These are phyloP conservation scores for Vimba vimba DNA, from an alignment of 2,113 vertebrate species.

Conservation along the genomic window DNA sequence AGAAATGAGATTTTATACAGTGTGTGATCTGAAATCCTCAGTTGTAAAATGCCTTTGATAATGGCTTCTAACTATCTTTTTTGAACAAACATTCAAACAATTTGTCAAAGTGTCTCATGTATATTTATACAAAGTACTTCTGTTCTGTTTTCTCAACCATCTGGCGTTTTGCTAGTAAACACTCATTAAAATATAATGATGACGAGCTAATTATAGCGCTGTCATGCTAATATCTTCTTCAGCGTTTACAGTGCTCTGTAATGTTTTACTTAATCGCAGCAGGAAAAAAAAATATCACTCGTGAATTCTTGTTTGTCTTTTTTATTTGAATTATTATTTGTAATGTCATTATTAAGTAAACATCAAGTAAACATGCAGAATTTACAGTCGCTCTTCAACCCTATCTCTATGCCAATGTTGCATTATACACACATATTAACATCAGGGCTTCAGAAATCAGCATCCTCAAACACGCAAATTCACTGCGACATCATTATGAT, in stretches of 20 bases:
- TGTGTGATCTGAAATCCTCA: too few species aligned
- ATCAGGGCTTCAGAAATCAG: not conserved
- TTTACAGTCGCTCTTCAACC: slow-evolving; percentile 38
- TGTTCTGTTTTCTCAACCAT: not conserved
- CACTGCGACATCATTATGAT: not conserved
- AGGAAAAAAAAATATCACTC: not conserved
- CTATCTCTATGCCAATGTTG: not conserved
- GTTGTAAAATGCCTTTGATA: too few species aligned
- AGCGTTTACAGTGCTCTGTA: not conserved
- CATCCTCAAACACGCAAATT: not conserved
- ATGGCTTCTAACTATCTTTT: too few species aligned
- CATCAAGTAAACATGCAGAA: slow-evolving; percentile 54
- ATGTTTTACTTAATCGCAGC: not conserved
- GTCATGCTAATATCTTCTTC: not conserved
- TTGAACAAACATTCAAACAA: too few species aligned
- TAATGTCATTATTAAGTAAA: not conserved
- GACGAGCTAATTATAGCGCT: not conserved
- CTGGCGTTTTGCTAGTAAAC: not conserved
- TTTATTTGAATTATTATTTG: not conserved
- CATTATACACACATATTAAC: slow-evolving; percentile 39
- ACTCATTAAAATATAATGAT: not conserved
- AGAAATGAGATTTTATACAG: too few species aligned
- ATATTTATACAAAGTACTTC: too few species aligned
- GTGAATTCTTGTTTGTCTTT: not conserved
- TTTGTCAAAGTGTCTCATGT: too few species aligned